A percentile compares a stretch with the other conserved stretches of the same genome.
These are phyloP conservation scores for Agrochola lychnidis DNA, from an alignment of 2,888 invertebrate species.

Conservation along the genomic window DNA sequence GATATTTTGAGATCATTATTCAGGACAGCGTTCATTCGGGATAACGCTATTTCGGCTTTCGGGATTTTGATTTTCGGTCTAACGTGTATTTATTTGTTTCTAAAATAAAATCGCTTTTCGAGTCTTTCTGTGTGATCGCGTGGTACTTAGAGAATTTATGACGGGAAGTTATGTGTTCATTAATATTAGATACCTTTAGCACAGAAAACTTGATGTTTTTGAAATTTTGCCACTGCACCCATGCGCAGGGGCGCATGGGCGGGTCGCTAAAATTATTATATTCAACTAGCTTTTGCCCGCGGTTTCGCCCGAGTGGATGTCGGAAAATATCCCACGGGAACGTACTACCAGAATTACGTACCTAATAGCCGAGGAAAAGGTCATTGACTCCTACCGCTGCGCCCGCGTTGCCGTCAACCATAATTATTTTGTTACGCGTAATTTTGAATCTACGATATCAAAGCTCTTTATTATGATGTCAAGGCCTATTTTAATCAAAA, in stretches of 20 bases:
- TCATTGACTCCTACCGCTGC: no score
- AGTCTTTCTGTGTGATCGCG: neutral
- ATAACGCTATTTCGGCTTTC: neutral
- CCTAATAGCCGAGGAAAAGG: no score
- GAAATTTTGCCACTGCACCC: neutral
- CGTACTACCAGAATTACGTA: no score
- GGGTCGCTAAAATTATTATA: neutral
- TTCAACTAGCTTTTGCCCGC: neutral
- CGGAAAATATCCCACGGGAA: no score
- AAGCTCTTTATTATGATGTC: no score
- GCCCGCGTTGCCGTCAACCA: no score
- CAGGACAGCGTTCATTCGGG: neutral
- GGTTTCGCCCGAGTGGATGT: no score
- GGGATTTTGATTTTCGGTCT: neutral
- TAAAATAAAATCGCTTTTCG: neutral
- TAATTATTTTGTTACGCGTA: no score
- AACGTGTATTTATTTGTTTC: neutral
- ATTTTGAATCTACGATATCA: no score
- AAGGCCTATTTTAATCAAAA: no score
- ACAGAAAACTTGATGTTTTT: neutral
- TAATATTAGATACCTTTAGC: neutral
- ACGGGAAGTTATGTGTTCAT: neutral
- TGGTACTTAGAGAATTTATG: neutral
- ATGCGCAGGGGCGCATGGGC: neutral
- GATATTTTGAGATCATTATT: neutral